phyloP scores from a whole-genome alignment of 2,888 invertebrate genomes.

The Meteorus colon region DNA sequence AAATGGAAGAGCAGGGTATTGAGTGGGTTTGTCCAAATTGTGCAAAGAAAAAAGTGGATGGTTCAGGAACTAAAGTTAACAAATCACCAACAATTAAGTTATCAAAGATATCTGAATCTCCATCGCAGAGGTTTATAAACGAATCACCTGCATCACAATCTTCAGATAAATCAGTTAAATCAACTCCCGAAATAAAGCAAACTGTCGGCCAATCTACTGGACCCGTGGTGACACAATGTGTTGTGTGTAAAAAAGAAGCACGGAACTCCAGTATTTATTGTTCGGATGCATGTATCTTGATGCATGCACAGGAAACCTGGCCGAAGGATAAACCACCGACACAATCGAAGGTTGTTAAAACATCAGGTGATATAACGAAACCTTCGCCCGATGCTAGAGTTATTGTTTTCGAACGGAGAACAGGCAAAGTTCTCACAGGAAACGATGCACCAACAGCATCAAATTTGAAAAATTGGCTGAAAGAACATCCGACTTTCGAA shows the following conservation, averaged over 20 bases:
- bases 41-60: constrained; percentile 75
- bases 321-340: constrained; percentile 66
- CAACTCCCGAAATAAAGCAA: background rate
- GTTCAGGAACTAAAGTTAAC: constrained; percentile 21
- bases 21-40: constrained; percentile 95
- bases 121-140: constrained; percentile 8
- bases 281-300: constrained; percentile 89
- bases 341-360: constrained; percentile 61
- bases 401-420: constrained; percentile 88
- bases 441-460: constrained; percentile 88
- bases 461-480: constrained; percentile 88
- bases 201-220: constrained; percentile 29
- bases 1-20: constrained; percentile 91
- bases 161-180: background rate
- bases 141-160: constrained; percentile 39
- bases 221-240: constrained; percentile 76
- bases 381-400: constrained; percentile 72
- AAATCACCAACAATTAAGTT: constrained; percentile 28
- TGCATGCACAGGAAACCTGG: constrained; percentile 83
- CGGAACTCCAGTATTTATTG: constrained; percentile 92
- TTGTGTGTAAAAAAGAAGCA: constrained; percentile 85
- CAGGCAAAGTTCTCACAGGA: constrained; percentile 81
- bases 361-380: constrained; percentile 57
- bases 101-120: constrained; percentile 26
- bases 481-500: constrained; percentile 91